Base-by-base conservation (phyloP, 2,797 vertebrate genomes). In the Pangasius sanitwongsei region DNA sequence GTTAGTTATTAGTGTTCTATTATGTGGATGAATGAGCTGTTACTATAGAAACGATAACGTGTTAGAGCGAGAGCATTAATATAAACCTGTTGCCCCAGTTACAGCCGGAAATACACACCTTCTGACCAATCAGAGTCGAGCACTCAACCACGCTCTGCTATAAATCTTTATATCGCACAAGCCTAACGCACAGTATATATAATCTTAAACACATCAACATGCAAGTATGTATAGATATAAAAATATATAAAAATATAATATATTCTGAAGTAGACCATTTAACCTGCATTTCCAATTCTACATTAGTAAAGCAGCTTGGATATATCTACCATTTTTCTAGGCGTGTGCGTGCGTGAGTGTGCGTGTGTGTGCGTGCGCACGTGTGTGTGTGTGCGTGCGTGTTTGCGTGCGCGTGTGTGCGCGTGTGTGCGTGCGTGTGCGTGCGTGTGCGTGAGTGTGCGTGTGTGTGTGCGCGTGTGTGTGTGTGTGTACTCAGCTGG, bases 401-500 rank as follows among this genome's bases (percentile, higher is more conserved):
- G 41, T 6, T 6, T 6, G 41, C 0, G 41, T 6, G 41, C 6
- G 41, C 0, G 41, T 6, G 41, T 6, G 41, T 6, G 41, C 0
- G 41, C 1, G 41, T 6, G 6, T 44, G 41, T 6, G 63, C 0
- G 63, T 65, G 63, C 3, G 13, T 1, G 1, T 34, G 31, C 6
- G 13, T 37, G 8, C 18, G 4, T 15, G 31, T 67, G 4, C 13
- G 31, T 41, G 7, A 0, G 5, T 53, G 48, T 7, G 48, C 15
- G 25, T 1, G 50, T 55, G 50, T 78, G 75, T n/a, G 23, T 53
- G 25, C 16, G 11, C 31, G 25, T 13, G 57, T 44, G 81, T n/a
- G 25, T 48, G 25, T 44, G 50, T 23, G 18, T 6, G 12, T 69
- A 48, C 91, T 92, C 91, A 92, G 91, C 91, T 86, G 91, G 91